Base-by-base conservation (phyloP, 2,113 vertebrate genomes). In the Isichthys henryi region DNA sequence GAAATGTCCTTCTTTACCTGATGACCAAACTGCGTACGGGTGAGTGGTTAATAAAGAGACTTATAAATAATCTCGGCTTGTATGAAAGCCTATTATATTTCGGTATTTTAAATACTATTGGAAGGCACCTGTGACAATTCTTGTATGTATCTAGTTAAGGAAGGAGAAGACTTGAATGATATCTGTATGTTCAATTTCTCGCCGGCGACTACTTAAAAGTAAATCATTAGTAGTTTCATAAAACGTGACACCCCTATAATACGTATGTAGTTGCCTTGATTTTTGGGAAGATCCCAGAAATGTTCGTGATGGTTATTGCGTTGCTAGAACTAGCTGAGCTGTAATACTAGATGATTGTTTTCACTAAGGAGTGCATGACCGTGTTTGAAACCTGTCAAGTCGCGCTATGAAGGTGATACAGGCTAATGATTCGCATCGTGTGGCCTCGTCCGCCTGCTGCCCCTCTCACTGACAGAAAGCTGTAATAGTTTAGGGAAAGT, bases 1-100 rank as follows among this genome's bases (percentile, higher is more conserved):
- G 92, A 92, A 92, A 95, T 94, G 95, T 91, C 96, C 95, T 96
- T 96, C 93, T 91, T 46, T 85, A 62, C 49, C 27, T 66, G 90
- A 46, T 77, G 39, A 90, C 8, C 62, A 43, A 80, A 87, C 66
- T 90, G 62, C 82, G 45, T 45, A 74, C 74, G 21, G 89, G 91
- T 92, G 86, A 93, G 92, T 92, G 48, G 35, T 88, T 82, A 17
- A 8, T 31, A 70, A 52, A 43, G 23, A 52, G 3, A 35, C 15
- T 50, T 19, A 19, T 27, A 66, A 66, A 53, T n/a, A 15, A 82
- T 89, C 27, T 85, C 23, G 6, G 7, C 9, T 77, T 77, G 13
- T 66, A 11, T 49, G 62, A 35, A 80, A 88, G 1, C 21, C 8
- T 52, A 1, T 56, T 56, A 0, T 0, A 62, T 88, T 89, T 43